These are phyloP conservation scores for Caenorhabditis sulstoni DNA, from an alignment of 2,888 invertebrate species.

Conservation along the genomic window DNA sequence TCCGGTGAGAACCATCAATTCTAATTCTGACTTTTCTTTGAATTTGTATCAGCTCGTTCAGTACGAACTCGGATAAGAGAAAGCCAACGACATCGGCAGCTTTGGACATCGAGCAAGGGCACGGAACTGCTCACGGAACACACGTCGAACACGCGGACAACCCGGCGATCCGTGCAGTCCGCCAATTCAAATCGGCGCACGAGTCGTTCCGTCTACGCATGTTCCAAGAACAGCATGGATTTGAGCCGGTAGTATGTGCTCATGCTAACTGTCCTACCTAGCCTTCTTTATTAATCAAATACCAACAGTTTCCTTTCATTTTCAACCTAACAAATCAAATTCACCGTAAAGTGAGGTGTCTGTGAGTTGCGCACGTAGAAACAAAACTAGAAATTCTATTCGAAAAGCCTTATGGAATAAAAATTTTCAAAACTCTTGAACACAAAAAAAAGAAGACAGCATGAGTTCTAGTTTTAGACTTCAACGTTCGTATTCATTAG, in stretches of 20 bases:
- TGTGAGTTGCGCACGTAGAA: conserved; percentile 16
- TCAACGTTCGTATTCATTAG: not conserved
- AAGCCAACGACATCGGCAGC: conserved; percentile 38
- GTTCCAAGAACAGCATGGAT: conserved; percentile 74
- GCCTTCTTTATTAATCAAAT: conserved; percentile 33
- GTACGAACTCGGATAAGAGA: conserved; percentile 58
- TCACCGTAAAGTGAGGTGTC: conserved; percentile 19
- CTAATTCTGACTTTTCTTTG: not conserved
- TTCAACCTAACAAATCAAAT: conserved; percentile 3
- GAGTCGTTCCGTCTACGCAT: conserved; percentile 77
- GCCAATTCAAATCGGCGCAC: conserved; percentile 74
- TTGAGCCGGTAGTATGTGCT: conserved; percentile 69
- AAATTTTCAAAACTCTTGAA: not conserved
- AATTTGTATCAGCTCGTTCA: conserved; percentile 53
- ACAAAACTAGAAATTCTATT: too few species aligned
- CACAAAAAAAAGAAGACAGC: not conserved
- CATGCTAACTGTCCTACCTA: conserved; percentile 27
- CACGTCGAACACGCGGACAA: conserved; percentile 46
- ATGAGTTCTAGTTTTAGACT: not conserved
- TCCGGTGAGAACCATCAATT: conserved; percentile 30
- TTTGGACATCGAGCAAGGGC: conserved; percentile 42
- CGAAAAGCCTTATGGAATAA: not conserved
- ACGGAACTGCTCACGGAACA: conserved; percentile 14
- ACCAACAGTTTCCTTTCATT: conserved; percentile 4
- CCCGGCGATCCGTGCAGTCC: conserved; percentile 46